These are phyloP conservation scores for Leucophenga maculata DNA, from an alignment of 2,888 invertebrate genomes.

Conservation along the genomic window DNA sequence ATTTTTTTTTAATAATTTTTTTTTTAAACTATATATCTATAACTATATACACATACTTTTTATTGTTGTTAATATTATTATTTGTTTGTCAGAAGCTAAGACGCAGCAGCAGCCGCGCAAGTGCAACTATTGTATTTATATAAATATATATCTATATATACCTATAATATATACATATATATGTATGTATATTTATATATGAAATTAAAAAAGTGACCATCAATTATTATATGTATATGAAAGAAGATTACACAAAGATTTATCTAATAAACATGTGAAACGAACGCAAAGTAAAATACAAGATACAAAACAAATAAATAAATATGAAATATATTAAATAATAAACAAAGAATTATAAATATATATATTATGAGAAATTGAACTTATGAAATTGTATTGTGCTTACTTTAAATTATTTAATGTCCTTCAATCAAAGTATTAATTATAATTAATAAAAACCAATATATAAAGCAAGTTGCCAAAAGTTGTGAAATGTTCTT, in stretches of 20 bases:
- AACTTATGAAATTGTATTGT: constrained; percentile 53
- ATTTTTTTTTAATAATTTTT: constrained; percentile 23
- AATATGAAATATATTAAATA: background rate
- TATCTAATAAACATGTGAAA: constrained; percentile 30
- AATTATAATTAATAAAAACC: constrained; percentile 41
- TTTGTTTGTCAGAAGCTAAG: constrained; percentile 32
- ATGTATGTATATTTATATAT: constrained; percentile 48
- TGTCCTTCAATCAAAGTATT: constrained; percentile 66
- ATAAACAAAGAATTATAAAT: constrained; percentile 12
- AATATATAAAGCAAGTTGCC: constrained; percentile 55
- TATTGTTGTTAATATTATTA: constrained; percentile 52
- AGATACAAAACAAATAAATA: constrained; percentile 20
- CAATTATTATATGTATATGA: constrained; percentile 45
- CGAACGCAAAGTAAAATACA: constrained; percentile 3
- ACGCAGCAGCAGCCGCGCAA: background rate
- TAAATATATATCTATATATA: constrained; percentile 27
- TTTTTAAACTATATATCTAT: constrained; percentile 44
- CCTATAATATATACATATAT: constrained; percentile 43
- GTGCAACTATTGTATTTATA: constrained; percentile 40
- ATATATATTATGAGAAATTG: constrained; percentile 36
- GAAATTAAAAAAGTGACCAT: background rate
- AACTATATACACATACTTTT: constrained; percentile 37
- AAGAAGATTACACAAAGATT: constrained; percentile 20
- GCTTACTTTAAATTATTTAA: constrained; percentile 57
- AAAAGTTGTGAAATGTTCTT: constrained; percentile 28